Base-by-base conservation (phyloP, 2,113 vertebrate species). In the Phrynosoma platyrhinos region DNA sequence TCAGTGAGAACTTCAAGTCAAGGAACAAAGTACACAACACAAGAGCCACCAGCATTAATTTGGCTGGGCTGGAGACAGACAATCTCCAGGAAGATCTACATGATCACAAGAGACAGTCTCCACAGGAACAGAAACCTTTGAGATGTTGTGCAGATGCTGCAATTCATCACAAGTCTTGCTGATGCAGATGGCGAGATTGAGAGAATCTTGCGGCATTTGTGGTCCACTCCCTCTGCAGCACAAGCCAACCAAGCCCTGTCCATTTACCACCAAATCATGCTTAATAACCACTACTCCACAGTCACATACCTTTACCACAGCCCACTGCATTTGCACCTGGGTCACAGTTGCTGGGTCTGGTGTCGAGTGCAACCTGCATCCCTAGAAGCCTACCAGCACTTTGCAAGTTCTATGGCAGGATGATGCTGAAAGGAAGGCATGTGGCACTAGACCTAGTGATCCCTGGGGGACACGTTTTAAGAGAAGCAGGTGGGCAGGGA, bases 401-500 rank as follows among this genome's bases (percentile, higher is more conserved):
- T 53, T 36, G 10, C 75, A 21, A 32, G 14, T 2, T 23, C 7
- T 20, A 14, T 4, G 62, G 9, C 18, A 53, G 36, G 5, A 23
- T 40, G 76, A 9, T 27, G 42, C 23, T 4, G 62, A 14, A 36
- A 71, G 76, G 85, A 25, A 53, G 77, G n/a, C 64, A 36, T 71
- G 66, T 79, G 85, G 62, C 1, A 10, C 30, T 0, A 23, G 58
- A 25, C 4, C 20, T 23, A 42, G 42, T 9, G 18, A 21, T 36
- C n/a, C 55, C 55, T 2, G 1, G 62, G 62, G 42, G 20, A 30
- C 0, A 1, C 10, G 0, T 16, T 92, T 92, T 86, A 86, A 79
- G 90, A 91, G 93, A 76, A 77, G 82, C 92, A 93, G 92, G 89
- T 93, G 94, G 64, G 21, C 72, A 79, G 86, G 40, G 21, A 87